Base-by-base conservation (phyloP, 1,140 invertebrate genomes). In the Rhopalosiphum padi region DNA sequence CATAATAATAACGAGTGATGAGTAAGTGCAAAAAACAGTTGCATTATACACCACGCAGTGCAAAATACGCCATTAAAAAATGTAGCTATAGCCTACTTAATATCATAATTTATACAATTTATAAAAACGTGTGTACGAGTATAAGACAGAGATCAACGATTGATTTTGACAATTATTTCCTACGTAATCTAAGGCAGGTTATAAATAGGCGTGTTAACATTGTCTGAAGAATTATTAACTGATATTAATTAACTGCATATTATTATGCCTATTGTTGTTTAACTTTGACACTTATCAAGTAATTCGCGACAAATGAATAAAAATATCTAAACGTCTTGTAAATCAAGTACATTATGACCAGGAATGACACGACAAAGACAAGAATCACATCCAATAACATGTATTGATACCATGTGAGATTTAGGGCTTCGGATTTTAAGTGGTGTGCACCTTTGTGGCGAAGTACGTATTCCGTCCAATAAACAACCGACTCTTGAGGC, bases 381-480 rank as follows among this genome's bases (percentile, higher is more conserved):
- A 37, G 37, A 82, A 94, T 94, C 0, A 94, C 94, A 68, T 94
- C 94, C 51, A 94, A 55, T n/a, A 94, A 77, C 15, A 91, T 41
- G 35, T 93, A 94, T 87, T 94, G 94, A 85, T 94, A 94, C 82
- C 86, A 94, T 0, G 93, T 18, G 1, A 94, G 94, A 48, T 94
- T 51, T 22, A 91, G 25, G 8, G 94, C 94, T 51, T 91, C 83
- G 5, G 94, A 87, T 41, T 93, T 93, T 25, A 94, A 77, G 35
- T 94, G 94, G 15, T 83, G 68, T n/a, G 94, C 94, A 85, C 95
- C 95, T 41, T 95, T 95, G 94, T 96, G 95, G 83, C 95, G 94
- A 22, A 96, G 68, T 0, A 94, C 94, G 94, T 97, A 96, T 94
- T 97, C 96, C 0, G 96, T 95, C 96, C 96, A 97, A 95, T 96